phyloP scores from a whole-genome alignment of 2,113 vertebrate genomes.

The Otus sunia region DNA sequence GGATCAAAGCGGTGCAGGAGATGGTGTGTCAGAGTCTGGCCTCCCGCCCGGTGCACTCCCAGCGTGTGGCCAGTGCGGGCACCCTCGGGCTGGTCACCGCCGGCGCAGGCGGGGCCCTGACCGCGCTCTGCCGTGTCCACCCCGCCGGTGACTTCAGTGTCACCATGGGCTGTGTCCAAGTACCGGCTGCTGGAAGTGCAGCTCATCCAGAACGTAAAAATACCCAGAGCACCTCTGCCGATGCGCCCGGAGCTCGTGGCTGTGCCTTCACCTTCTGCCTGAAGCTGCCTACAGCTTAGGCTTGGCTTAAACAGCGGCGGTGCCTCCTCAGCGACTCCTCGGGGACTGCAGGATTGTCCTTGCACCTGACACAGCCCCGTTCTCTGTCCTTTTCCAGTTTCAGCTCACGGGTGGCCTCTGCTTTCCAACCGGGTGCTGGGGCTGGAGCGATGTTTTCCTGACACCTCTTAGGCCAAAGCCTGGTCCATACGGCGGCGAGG shows the following conservation, averaged over 20 bases:
- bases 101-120: not conserved
- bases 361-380: not conserved
- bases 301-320: not conserved
- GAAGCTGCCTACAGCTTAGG: not conserved
- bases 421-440: rapidly evolving
- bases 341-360: not conserved
- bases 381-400: not conserved
- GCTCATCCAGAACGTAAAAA: not conserved
- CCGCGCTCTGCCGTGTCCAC: rapidly evolving
- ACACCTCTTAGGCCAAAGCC: not conserved
- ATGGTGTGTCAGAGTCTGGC: rapidly evolving
- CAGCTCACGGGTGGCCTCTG: not conserved
- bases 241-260: rapidly evolving
- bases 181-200: not conserved
- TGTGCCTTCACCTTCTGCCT: too few species aligned
- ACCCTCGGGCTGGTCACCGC: not conserved
- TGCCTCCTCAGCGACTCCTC: rapidly evolving
- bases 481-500: rapidly evolving
- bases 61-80: not conserved
- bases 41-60: rapidly evolving
- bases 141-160: not conserved
- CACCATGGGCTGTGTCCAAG: rapidly evolving
- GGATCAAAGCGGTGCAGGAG: not conserved
- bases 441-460: not conserved
- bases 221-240: rapidly evolving